Evolutionary conservation across 2,888 invertebrate species (phyloP).

Genomic region (Drosophila austrosaltans): DNA sequence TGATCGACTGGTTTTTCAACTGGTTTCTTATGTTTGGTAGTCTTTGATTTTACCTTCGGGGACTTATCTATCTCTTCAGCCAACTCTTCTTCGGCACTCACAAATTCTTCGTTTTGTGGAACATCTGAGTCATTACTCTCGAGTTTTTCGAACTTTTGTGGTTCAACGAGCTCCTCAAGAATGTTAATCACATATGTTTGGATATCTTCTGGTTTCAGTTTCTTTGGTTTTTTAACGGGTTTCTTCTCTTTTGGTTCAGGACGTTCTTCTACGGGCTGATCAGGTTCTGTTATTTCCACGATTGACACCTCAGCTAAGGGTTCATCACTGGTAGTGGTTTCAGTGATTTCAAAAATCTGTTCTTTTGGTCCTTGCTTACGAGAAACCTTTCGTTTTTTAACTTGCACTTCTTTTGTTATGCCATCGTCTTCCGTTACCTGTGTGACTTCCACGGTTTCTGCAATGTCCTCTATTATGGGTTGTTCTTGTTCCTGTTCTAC

Average conservation of each 20-base stretch:
- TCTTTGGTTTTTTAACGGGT: constrained; percentile 81
- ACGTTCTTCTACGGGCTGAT: constrained; percentile 44
- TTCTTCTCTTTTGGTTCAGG: constrained; percentile 65
- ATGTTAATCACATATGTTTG: constrained; percentile 69
- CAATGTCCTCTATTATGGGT: constrained; percentile 78
- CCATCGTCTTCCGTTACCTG: constrained; percentile 71
- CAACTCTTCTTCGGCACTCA: constrained; percentile 20
- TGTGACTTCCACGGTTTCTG: constrained; percentile 71
- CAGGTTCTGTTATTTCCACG: constrained; percentile 58
- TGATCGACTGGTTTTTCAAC: constrained; percentile 41
- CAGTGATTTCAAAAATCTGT: constrained; percentile 80
- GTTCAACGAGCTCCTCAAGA: constrained; percentile 54
- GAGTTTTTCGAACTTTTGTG: constrained; percentile 40
- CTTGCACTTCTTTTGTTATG: constrained; percentile 75
- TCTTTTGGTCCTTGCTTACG: constrained; percentile 83
- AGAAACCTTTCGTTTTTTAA: constrained; percentile 81
- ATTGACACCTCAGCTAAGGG: constrained; percentile 73
- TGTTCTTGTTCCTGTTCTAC: constrained; percentile 64
- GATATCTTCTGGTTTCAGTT: constrained; percentile 58
- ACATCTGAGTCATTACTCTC: constrained; percentile 48
- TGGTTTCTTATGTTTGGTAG: constrained; percentile 40
- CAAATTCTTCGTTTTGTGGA: constrained; percentile 15
- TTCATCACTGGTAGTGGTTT: constrained; percentile 80
- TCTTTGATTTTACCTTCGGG: constrained; percentile 29
- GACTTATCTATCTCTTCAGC: constrained; percentile 17